Evolutionary conservation across 2,113 vertebrate species (phyloP).

Genomic region (Lontra canadensis): DNA sequence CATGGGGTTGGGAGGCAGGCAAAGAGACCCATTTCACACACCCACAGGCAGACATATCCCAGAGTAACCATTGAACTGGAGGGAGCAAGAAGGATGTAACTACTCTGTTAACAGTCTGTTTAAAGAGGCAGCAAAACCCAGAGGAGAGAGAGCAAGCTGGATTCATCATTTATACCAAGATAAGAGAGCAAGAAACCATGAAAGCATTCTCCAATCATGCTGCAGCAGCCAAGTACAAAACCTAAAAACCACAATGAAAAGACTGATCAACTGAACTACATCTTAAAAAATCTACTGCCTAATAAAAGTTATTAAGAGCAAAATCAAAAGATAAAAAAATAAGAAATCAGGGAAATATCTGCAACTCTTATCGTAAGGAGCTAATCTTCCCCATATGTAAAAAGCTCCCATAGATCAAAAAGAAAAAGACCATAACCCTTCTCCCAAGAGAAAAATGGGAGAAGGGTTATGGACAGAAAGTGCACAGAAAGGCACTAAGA

Average conservation of each 20-base stretch:
- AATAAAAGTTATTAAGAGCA: neutral
- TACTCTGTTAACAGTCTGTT: neutral
- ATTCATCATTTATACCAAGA: neutral
- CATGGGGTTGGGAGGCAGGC: neutral
- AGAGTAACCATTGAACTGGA: neutral
- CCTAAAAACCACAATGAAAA: neutral
- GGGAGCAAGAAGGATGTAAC: fast-evolving
- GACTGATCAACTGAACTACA: neutral
- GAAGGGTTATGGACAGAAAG: neutral
- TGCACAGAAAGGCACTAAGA: neutral
- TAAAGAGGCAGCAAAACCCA: neutral
- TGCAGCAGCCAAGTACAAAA: neutral
- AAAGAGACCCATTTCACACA: neutral
- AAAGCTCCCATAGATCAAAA: neutral
- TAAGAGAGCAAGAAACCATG: neutral
- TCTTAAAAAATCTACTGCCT: neutral
- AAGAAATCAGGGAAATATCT: neutral
- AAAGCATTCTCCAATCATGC: neutral
- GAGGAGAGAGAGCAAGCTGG: neutral
- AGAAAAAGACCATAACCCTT: neutral
- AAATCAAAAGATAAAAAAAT: neutral
- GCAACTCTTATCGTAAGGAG: neutral
- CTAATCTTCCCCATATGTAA: neutral
- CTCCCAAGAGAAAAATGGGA: neutral
- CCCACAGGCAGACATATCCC: neutral